Base-by-base conservation (phyloP, 2,797 vertebrate genomes). In the Siniperca obscura region DNA sequence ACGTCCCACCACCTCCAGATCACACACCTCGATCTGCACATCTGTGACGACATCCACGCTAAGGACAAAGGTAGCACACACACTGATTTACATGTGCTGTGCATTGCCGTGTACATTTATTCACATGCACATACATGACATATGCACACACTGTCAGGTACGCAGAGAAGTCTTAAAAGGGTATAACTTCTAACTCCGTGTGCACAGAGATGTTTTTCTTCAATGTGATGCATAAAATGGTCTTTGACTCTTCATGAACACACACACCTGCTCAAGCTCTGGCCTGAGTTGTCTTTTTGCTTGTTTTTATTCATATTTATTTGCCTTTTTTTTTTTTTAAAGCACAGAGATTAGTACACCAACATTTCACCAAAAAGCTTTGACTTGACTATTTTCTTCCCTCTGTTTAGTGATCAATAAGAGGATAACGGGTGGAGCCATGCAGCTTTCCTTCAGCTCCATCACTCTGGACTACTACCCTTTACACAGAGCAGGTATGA, bases 401-500 rank as follows among this genome's bases (percentile, higher is more conserved):
- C 38, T 50, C 36, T 68, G 81, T 90, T 34, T 89, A 99, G 98
- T 95, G 75, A 91, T 92, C 84, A 96, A 96, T 50, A 97, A 98
- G 85, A 96, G 97, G 82, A 94, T 99, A 89, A 97, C 97, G 1
- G 97, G 98, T 75, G 98, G 98, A 62, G 98, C 98, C 80, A 99
- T 99, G 98, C 98, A 99, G 83, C 95, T 99, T 38, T 99, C 98
- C 75, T 99, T 99, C 92, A 98, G 96, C 87, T 95, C 96, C 79
- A 96, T 99, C 89, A 98, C 97, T 36, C 92, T 99, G 88, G 98
- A 99, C 90, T 99, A 99, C 91, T 99, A 99, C 52, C 98, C 98
- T 9, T 98, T 97, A 89, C 98, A 99, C 93, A 97, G 96, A 96
- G 97, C 98, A 96, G 98, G 98, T 98, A 91, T 19, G 75, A 83